Base-by-base conservation (phyloP, 2,113 vertebrate species). In the Cyprinodon tularosa region DNA sequence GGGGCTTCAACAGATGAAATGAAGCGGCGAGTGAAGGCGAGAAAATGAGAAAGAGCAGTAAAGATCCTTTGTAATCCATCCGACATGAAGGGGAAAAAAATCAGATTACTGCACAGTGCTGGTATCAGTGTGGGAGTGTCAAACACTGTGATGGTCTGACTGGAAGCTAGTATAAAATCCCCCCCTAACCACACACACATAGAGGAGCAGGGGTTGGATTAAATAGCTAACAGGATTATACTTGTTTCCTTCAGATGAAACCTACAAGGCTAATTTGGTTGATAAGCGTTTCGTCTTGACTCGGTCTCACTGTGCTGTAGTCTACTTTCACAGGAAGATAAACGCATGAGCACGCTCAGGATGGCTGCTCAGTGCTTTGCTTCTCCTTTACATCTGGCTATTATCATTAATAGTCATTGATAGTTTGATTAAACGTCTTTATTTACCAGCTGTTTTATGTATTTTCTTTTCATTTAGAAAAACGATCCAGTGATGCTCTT, bases 281-380 rank as follows among this genome's bases (percentile, higher is more conserved):
- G 75, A 86, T 84, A 81, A 77, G 77, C 63, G 40, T 80, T 83
- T 53, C 57, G 86, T 90, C 87, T 85, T 84, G 84, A 89, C 78
- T 36, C 17, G 36, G 53, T 75, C 69, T 72, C 63, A 6, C 75
- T 62, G 48, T 17, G 75, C 72, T 38, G 67, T 29, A 59, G 39
- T 74, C 72, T 74, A 45, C 69, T 76, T 57, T 13, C 42, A 71
- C 68, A 12, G 47, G n/a, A 39, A 69, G 71, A 39, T 6, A 2
- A 57, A 20, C 59, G 12, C 15, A n/a, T 50, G 60, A 74, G 17
- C 10, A 1, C 64, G 12, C 72, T 57, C 57, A 48, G 76, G 76
- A 47, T 42, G 15, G n/a, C 37, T 72, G 61, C 66, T 65, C 20
- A 12, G 44, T 53, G 6, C 45, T 77, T 47, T 61, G 57, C 12